phyloP scores from a whole-genome alignment of 2,113 vertebrate genomes.

The Macquaria australasica region DNA sequence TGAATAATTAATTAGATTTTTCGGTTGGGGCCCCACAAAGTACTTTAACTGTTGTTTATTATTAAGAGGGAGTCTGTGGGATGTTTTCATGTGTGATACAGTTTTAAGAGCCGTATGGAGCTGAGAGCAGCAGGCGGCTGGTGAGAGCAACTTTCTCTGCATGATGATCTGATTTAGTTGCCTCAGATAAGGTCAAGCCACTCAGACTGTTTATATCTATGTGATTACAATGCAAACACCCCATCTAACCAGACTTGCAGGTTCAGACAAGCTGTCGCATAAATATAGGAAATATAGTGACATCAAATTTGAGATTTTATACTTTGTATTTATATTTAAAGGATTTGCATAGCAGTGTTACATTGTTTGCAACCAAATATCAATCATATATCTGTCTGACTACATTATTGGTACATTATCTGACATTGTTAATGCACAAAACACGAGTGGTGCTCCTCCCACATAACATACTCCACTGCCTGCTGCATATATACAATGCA shows the following conservation, averaged over 20 bases:
- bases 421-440: too few relatives aligned
- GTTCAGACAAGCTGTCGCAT: neutral
- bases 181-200: constrained; percentile 43
- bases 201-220: constrained; percentile 29
- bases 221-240: constrained; percentile 42
- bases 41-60: constrained; percentile 20
- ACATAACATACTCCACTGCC: too few relatives aligned
- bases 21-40: neutral
- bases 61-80: constrained; percentile 8
- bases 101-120: constrained; percentile 39
- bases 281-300: neutral
- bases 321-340: neutral
- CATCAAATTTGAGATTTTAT: neutral
- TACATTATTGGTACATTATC: too few relatives aligned
- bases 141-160: constrained; percentile 16
- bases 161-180: constrained; percentile 28
- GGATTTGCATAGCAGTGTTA: neutral
- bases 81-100: constrained; percentile 1
- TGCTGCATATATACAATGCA: too few relatives aligned
- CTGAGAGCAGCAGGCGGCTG: constrained; percentile 5
- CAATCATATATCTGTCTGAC: neutral
- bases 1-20: constrained; percentile 27
- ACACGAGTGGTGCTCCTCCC: too few relatives aligned
- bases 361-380: neutral
- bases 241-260: neutral